Percentiles rank a stretch among this genome's conserved stretches.
phyloP scores from a whole-genome alignment of 2,797 vertebrate species.

The Hippoglossus hippoglossus region DNA sequence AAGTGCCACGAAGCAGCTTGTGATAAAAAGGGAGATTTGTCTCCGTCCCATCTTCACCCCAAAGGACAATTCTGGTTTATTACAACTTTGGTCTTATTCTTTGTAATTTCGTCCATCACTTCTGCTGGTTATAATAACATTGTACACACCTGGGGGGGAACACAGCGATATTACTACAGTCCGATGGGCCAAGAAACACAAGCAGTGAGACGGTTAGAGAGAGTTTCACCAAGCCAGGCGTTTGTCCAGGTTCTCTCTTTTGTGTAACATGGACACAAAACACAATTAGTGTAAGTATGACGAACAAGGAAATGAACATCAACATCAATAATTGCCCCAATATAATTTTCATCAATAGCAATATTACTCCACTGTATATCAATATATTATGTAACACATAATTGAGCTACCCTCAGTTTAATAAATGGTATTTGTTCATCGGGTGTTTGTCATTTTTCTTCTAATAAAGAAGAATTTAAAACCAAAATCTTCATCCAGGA shows the following conservation, averaged over 20 bases:
- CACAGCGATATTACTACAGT: background rate
- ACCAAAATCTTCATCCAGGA: too few relatives aligned
- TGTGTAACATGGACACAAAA: background rate
- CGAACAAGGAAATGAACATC: too few relatives aligned
- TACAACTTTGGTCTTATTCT: background rate
- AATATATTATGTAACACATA: too few relatives aligned
- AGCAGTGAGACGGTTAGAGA: background rate
- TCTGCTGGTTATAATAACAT: background rate
- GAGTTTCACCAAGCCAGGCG: background rate
- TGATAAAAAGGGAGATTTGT: conserved; percentile 42
- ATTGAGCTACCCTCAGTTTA: too few relatives aligned
- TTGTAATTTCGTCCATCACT: conserved; percentile 5
- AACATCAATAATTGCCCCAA: too few relatives aligned
- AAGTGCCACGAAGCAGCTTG: conserved; percentile 27
- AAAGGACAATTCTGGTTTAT: conserved; percentile 1
- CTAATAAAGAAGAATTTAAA: too few relatives aligned
- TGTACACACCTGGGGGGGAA: background rate
- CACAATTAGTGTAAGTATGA: too few relatives aligned
- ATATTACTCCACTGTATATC: too few relatives aligned
- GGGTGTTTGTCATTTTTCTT: too few relatives aligned
- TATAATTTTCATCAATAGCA: too few relatives aligned
- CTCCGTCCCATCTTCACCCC: conserved; percentile 15
- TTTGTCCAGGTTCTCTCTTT: background rate
- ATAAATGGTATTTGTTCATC: background rate
- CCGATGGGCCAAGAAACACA: background rate